These are phyloP conservation scores for Pipistrellus nathusii DNA, from an alignment of 2,797 vertebrate genomes.

Conservation along the genomic window DNA sequence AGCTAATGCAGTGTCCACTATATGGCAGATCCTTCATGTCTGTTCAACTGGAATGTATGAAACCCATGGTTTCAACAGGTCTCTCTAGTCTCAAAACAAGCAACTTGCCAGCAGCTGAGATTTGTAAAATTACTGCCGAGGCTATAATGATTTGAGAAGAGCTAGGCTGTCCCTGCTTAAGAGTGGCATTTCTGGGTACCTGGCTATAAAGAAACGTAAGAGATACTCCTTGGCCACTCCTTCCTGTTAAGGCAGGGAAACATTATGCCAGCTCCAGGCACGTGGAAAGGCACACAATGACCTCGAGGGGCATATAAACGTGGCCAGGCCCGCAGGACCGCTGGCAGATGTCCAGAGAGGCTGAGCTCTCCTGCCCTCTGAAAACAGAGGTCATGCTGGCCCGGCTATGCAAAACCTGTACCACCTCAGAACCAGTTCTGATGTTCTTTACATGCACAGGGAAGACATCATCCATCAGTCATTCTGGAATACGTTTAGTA, in stretches of 20 bases:
- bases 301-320: constrained; percentile 10
- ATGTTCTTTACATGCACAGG: not conserved
- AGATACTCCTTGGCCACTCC: not conserved
- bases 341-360: not conserved
- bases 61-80: not conserved
- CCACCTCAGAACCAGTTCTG: not conserved
- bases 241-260: not conserved
- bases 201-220: not conserved
- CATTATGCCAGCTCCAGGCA: not conserved
- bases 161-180: not conserved
- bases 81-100: not conserved
- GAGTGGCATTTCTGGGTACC: not conserved
- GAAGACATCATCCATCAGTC: not conserved
- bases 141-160: not conserved
- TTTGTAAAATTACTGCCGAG: not conserved
- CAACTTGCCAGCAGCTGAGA: not conserved
- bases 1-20: not conserved
- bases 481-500: not conserved
- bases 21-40: not conserved
- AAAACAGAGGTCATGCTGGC: not conserved
- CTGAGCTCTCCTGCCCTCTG: not conserved
- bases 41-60: not conserved
- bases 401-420: not conserved
- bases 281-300: constrained; percentile 15
- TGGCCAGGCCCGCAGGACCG: not conserved